A percentile compares a stretch with the other conserved stretches of the same genome.
Conservation (phyloP, 2,888 invertebrate genomes). For the Camptogramma bilineatum region DNA sequence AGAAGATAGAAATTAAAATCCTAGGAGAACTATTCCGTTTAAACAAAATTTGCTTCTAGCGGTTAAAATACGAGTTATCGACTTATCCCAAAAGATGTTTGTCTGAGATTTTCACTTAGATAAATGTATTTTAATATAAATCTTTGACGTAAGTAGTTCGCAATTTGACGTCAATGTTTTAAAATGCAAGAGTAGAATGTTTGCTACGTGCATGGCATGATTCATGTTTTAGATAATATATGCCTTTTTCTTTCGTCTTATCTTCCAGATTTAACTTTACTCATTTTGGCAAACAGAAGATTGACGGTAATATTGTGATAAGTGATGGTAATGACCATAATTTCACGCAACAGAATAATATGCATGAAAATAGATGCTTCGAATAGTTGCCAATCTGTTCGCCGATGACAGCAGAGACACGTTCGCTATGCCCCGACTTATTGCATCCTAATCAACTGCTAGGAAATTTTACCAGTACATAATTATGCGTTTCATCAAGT, state of each 20-base stretch:
- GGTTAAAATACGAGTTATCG: slow-evolving; percentile 15
- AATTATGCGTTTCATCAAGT: slow-evolving; percentile 27
- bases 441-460: slow-evolving; percentile 44
- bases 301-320: slow-evolving; percentile 54
- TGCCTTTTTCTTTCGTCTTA: slow-evolving; percentile 41
- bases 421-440: slow-evolving; percentile 42
- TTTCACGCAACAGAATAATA: slow-evolving; percentile 65
- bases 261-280: slow-evolving; percentile 42
- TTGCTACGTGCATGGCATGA: slow-evolving; percentile 49
- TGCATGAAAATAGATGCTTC: slow-evolving; percentile 57
- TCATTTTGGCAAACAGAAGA: slow-evolving; percentile 65
- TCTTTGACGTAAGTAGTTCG: slow-evolving; percentile 56
- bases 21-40: no score
- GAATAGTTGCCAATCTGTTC: slow-evolving; percentile 60
- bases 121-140: slow-evolving; percentile 28
- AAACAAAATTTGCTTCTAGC: background rate
- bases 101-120: slow-evolving; percentile 33
- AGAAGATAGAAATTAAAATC: no score
- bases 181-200: slow-evolving; percentile 60
- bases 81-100: slow-evolving; percentile 32
- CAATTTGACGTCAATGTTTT: slow-evolving; percentile 68
- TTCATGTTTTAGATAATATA: slow-evolving; percentile 59
- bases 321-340: slow-evolving; percentile 51
- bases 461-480: slow-evolving; percentile 25
- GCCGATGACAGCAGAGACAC: slow-evolving; percentile 41